Percentiles rank a stretch among this genome's conserved stretches.
phyloP scores from a whole-genome alignment of 2,113 vertebrate species.

The Nasalis larvatus region DNA sequence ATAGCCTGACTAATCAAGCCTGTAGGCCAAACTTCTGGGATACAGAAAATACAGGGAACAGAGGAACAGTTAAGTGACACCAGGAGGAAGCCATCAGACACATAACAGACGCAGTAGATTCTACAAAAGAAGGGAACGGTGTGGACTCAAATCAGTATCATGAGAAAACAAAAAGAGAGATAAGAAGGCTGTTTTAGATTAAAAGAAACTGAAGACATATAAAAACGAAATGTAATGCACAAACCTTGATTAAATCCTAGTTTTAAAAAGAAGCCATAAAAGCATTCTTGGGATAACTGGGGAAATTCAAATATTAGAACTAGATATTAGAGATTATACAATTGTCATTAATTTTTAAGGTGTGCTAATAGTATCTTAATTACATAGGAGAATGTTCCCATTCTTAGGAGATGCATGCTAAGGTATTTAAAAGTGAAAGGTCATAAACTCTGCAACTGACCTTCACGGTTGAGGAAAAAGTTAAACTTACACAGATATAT shows the following conservation, averaged over 20 bases:
- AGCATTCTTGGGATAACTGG: not conserved
- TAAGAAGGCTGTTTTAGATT: not conserved
- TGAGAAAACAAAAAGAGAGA: rapidly evolving
- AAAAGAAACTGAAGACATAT: not conserved
- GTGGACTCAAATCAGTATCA: not conserved
- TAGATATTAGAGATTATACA: not conserved
- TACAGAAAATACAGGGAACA: not conserved
- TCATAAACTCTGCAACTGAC: not conserved
- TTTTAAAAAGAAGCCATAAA: not conserved
- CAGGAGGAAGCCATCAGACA: not conserved
- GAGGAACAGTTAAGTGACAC: not conserved
- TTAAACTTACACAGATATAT: not conserved
- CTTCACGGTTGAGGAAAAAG: not conserved
- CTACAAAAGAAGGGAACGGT: not conserved
- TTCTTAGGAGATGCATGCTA: not conserved
- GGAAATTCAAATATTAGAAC: conserved; percentile 34
- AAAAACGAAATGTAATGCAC: not conserved
- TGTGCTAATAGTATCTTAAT: not conserved
- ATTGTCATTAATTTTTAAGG: not conserved
- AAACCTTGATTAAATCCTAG: not conserved
- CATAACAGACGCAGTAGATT: not conserved
- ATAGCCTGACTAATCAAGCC: not conserved
- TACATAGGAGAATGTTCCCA: not conserved
- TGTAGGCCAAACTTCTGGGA: not conserved
- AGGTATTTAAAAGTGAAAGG: not conserved